Base-by-base conservation (phyloP, 2,888 invertebrate genomes). In the Crepidodera aurea region DNA sequence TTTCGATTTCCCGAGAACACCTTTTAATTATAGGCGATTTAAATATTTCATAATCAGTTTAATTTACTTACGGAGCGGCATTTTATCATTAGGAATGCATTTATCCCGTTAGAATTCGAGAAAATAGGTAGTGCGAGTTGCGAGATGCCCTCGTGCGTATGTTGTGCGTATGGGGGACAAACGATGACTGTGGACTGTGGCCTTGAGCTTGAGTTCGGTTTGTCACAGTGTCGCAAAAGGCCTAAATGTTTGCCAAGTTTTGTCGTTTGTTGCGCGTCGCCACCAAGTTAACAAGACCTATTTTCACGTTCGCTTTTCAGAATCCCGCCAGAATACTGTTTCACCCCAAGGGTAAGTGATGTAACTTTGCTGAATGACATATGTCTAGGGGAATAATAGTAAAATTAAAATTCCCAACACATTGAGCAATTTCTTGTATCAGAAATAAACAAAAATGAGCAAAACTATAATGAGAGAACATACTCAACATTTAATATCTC, bases 211-310 rank as follows among this genome's bases (percentile, higher is more conserved):
- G 16, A 40, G 16, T 10, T 40, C 40, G 71, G 74, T 74, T 75
- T 76, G 77, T 77, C 76, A 73, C 74, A 71, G 68, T 77, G 75
- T 76, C 76, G 76, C 76, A 73, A 68, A 69, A 72, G 73, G 74
- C 75, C 75, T 72, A 73, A 66, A 73, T 73, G 73, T 75, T 76
- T 75, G 74, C 8, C 40, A 12, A 42, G 7, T 2, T 54, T 73
- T 69, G 75, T 74, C 76, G 72, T n/a, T n/a, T n/a, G n/a, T 72
- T 76, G 77, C 76, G 77, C 76, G 27, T 48, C 27, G 27, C 29
- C 15, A 13, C 27, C 2, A 10, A 2, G 44, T 44, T 44, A 44
- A 44, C 19, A 22, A 22, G 44, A 10, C 22, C 25, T 2, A 3
- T 22, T 44, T 44, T 25, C 27, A 15, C 12, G 10, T 18, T 16